Conservation (phyloP, 2,888 invertebrate species). For the Perizoma flavofasciatum region DNA sequence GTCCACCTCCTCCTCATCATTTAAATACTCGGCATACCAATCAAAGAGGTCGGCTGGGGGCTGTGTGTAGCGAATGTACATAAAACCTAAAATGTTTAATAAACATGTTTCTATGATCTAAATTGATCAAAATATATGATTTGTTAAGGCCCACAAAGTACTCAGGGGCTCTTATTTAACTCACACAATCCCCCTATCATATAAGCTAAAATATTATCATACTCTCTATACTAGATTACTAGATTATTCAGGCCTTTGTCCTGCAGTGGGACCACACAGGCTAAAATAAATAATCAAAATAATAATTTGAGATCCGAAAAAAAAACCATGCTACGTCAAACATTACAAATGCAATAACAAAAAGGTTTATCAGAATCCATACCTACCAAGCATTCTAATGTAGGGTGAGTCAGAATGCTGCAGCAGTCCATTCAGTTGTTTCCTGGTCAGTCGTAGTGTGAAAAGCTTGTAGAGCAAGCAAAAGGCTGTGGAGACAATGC, state of each 20-base stretch:
- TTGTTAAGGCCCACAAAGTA: too few relatives aligned
- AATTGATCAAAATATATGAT: too few relatives aligned
- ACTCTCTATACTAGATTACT: too few relatives aligned
- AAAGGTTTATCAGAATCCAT: slow-evolving; percentile 31
- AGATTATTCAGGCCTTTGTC: neutral
- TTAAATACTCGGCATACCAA: slow-evolving; percentile 98
- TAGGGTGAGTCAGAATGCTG: slow-evolving; percentile 98
- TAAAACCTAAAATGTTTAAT: slow-evolving; percentile 80
- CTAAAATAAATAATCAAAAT: too few relatives aligned
- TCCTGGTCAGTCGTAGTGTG: slow-evolving; percentile 97
- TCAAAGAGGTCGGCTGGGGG: slow-evolving; percentile 97
- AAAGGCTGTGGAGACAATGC: slow-evolving; percentile 99
- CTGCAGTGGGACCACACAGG: neutral
- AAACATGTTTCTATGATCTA: slow-evolving; percentile 7
- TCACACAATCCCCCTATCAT: too few relatives aligned
- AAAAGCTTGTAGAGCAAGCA: slow-evolving; percentile 99
- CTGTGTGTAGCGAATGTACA: slow-evolving; percentile 96
- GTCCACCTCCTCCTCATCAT: slow-evolving; percentile 98
- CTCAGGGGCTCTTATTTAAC: too few relatives aligned
- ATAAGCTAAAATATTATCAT: too few relatives aligned
- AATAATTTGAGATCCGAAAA: too few relatives aligned
- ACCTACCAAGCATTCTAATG: slow-evolving; percentile 95
- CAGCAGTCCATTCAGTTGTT: slow-evolving; percentile 97
- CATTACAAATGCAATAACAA: too few relatives aligned
- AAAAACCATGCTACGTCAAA: too few relatives aligned